Evolutionary conservation across 1,140 invertebrate genomes (phyloP).

Genomic region (Melitaea cinxia): DNA sequence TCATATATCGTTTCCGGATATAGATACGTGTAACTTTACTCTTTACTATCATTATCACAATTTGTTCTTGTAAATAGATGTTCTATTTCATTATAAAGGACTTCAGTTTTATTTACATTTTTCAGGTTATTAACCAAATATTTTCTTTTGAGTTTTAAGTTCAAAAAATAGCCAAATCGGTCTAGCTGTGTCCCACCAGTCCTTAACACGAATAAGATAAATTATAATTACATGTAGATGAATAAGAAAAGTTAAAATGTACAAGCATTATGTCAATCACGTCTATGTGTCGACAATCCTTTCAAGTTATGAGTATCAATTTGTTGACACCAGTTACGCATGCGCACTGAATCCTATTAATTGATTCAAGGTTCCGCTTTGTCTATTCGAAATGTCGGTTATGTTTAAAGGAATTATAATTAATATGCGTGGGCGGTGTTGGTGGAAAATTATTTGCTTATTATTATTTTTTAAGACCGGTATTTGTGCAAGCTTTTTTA

Average conservation of each 20-base stretch:
- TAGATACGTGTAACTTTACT: slow-evolving; percentile 8
- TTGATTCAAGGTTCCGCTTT: slow-evolving; percentile 58
- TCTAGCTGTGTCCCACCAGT: too few relatives aligned
- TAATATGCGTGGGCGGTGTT: background rate
- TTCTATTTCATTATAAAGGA: too few relatives aligned
- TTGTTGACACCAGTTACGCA: slow-evolving; percentile 48
- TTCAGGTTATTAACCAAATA: too few relatives aligned
- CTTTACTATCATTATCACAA: background rate
- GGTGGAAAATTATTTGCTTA: too few relatives aligned
- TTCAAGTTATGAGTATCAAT: slow-evolving; percentile 32
- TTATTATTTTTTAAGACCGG: too few relatives aligned
- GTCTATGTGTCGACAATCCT: slow-evolving; percentile 23
- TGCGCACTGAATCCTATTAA: slow-evolving; percentile 68
- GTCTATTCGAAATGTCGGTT: slow-evolving; percentile 55
- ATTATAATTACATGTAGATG: too few relatives aligned
- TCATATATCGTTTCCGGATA: slow-evolving; percentile 25
- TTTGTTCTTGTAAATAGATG: slow-evolving; percentile 14
- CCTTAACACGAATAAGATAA: too few relatives aligned
- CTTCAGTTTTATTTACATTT: background rate
- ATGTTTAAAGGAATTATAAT: background rate
- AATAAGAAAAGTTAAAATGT: too few relatives aligned
- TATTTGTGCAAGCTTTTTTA: too few relatives aligned
- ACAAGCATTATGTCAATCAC: slow-evolving; percentile 44
- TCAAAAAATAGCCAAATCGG: too few relatives aligned
- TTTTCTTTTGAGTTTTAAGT: too few relatives aligned